Evolutionary conservation across 2,888 invertebrate genomes (phyloP).

Genomic region (Eupithecia subumbrata): DNA sequence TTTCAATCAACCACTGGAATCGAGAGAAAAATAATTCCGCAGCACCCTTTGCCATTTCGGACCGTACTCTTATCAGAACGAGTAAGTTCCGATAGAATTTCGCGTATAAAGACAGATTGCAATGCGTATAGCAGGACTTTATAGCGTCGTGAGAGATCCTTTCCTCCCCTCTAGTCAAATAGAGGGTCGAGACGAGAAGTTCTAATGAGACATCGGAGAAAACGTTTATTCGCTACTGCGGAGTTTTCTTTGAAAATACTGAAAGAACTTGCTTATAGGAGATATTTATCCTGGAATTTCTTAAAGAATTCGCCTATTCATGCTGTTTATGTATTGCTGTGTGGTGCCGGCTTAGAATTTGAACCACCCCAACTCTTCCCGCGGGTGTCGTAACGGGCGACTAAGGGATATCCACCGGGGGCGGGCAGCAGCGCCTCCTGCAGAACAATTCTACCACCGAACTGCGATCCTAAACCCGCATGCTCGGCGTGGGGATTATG

Average conservation of each 20-base stretch:
- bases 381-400: too few species aligned
- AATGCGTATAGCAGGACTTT: conserved; percentile 14
- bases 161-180: conserved; percentile 16
- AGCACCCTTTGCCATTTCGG: neutral
- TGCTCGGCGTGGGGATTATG: too few species aligned
- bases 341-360: too few species aligned
- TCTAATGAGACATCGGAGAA: neutral
- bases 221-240: neutral
- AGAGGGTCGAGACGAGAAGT: conserved; percentile 8
- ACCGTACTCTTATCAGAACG: neutral
- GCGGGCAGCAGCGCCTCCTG: too few species aligned
- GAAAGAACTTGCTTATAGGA: too few species aligned
- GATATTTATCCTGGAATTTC: neutral
- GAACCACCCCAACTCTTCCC: too few species aligned
- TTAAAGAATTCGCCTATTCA: neutral
- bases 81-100: neutral
- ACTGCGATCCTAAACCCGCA: too few species aligned
- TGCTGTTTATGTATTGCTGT: too few species aligned
- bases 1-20: neutral
- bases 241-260: neutral
- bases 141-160: conserved; percentile 15
- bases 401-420: too few species aligned
- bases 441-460: too few species aligned
- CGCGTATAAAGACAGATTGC: conserved; percentile 20
- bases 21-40: neutral